Evolutionary conservation across 2,113 vertebrate genomes (phyloP).

Genomic region (Ictalurus furcatus): DNA sequence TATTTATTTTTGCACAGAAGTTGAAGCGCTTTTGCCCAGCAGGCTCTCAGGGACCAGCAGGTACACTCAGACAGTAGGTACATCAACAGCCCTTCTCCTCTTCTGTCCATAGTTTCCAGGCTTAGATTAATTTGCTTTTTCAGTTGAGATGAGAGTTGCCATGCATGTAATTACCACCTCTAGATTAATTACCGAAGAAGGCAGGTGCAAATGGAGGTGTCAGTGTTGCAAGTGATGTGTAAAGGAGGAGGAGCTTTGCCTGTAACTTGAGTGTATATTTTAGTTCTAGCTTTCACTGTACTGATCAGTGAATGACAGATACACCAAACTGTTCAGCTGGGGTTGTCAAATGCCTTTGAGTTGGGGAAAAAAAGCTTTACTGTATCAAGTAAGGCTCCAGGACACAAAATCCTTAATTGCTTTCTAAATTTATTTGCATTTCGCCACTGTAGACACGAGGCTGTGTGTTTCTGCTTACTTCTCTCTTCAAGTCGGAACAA

Average conservation of each 20-base stretch:
- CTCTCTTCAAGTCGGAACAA: not conserved
- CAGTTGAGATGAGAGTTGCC: constrained; percentile 62
- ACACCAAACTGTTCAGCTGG: not conserved
- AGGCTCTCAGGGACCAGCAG: not conserved
- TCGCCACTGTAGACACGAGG: too few species aligned
- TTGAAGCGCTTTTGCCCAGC: not conserved
- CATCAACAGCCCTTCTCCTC: not conserved
- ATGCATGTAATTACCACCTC: constrained; percentile 67
- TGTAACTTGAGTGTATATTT: not conserved
- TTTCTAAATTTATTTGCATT: too few species aligned
- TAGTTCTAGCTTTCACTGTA: not conserved
- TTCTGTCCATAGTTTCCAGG: constrained; percentile 34
- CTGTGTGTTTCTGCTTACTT: not conserved
- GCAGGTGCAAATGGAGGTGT: constrained; percentile 63
- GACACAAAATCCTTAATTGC: not conserved
- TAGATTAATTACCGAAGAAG: constrained; percentile 70
- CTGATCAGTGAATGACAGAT: not conserved
- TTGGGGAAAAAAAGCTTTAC: not conserved
- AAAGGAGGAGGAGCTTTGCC: not conserved
- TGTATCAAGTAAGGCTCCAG: not conserved
- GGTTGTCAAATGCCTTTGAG: not conserved
- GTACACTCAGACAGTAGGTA: constrained; percentile 10
- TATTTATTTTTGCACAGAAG: not conserved
- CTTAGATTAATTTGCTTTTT: constrained; percentile 61
- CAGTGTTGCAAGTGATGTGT: constrained; percentile 30